Base-by-base conservation (phyloP, 2,888 invertebrate genomes). In the Lomographa bimaculata region DNA sequence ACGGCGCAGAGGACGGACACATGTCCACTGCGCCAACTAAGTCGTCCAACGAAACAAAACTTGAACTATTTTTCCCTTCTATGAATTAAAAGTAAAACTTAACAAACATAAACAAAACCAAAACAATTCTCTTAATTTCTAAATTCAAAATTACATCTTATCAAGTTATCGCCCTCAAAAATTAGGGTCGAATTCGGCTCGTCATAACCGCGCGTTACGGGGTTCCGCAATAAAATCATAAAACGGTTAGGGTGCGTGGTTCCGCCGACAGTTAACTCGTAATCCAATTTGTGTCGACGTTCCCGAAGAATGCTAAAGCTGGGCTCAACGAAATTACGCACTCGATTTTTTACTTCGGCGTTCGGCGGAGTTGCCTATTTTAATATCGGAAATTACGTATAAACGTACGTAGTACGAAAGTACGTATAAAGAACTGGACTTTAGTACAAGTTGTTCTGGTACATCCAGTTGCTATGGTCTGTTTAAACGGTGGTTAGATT, bases 271-370 rank as follows among this genome's bases (percentile, higher is more conserved):
- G 73, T 80, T 79, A 74, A 66, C 79, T 70, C 72, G 78, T 87
- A 87, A 87, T 87, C 87, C 84, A 86, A 87, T 87, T 86, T 85
- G 65, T 54, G 69, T 53, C 60, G 67, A 65, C 73, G 60, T 62
- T 64, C 63, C 40, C 68, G 62, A 71, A 79, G 80, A 82, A 83
- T 85, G 78, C 62, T 81, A 79, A 83, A 79, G 58, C 58, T 64
- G 61, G 61, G 71, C 67, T 67, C 68, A 60, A 72, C 67, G 54
- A 79, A 80, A 83, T 86, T 80, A 81, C 64, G 54, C 64, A 64
- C 63, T 61, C 55, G 50, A 52, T 57, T 41, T 51, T 41, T 44
- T 39, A 46, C 43, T 41, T 36, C 18, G 32, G 28, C 34, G 20
- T 32, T 35, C 30, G 41, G 29, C 8, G 26, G 32, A 38, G 12